Evolutionary conservation across 2,888 invertebrate genomes (phyloP), one percentile per base, ranked within the genome.

Genomic region (Protonemura montana): DNA sequence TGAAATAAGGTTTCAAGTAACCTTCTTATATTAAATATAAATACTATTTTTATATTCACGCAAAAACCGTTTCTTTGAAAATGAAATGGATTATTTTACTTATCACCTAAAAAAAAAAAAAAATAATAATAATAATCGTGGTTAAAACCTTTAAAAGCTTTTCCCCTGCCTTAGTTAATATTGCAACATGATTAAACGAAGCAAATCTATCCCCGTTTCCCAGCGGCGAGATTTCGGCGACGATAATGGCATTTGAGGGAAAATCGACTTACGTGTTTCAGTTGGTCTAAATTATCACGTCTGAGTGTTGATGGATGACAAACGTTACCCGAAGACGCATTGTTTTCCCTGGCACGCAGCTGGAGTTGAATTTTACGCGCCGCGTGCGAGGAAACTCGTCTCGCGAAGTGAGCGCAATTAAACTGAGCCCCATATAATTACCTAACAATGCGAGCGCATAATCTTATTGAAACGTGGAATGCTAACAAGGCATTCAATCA

Each of bases 201-300:
- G 59, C 13, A 59, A 59, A 59, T 59, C 59, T 59, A 59, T 59
- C 59, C 59, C 13, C 21, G 59, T 59, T 59, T 59, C 59, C 59
- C 59, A 59, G 59, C 59, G 13, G 59, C 13, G 59, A 59, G 59
- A 59, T 59, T 21, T 59, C 21, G 59, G 59, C 78, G 6, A 1
- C 10, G 78, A 78, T 78, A 78, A 27, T 78, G 6, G 21, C 26
- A 25, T 78, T 78, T 27, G 13, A 59, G 59, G 59, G 59, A 59
- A 78, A 78, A 78, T 78, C 78, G 28, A 26, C 78, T 78, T 78
- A 7, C 78, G 78, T 78, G 78, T 28, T 78, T 78, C 78, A 27
- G 27, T 78, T 6, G 28, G 3, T 3, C 78, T 26, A 78, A 78
- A 78, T 78, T 78, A 28, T 28, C 78, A 78, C 6, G 78, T 28